phyloP scores from a whole-genome alignment of 2,113 vertebrate species.

The Vanacampus margaritifer region DNA sequence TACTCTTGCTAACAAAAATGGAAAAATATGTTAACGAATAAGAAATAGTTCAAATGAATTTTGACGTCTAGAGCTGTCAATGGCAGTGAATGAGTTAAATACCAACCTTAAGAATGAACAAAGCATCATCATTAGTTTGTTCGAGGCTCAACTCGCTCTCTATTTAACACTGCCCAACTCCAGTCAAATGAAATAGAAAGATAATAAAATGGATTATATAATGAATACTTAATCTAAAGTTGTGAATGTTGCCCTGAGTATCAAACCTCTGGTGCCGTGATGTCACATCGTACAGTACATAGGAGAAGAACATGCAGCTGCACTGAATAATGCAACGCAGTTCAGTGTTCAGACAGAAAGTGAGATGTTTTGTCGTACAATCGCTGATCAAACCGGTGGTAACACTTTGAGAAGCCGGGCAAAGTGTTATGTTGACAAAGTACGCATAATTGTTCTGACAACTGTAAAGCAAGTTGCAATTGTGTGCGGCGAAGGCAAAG shows the following conservation, averaged over 20 bases:
- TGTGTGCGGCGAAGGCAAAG: conserved; percentile 18
- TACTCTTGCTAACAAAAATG: too few relatives aligned
- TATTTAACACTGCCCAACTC: not conserved
- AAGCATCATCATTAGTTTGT: too few relatives aligned
- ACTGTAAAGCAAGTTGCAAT: conserved; percentile 15
- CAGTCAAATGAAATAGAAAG: not conserved
- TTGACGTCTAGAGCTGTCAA: too few relatives aligned
- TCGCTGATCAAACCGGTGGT: conserved; percentile 11
- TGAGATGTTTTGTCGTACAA: conserved; percentile 21
- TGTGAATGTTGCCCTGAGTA: too few relatives aligned
- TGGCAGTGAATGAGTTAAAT: too few relatives aligned
- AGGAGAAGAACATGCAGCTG: not conserved
- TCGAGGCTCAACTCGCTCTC: not conserved
- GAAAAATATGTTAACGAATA: too few relatives aligned
- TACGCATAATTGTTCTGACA: conserved; percentile 11
- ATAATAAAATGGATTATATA: not conserved
- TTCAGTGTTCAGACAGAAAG: conserved; percentile 3
- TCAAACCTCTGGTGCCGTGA: conserved; percentile 6
- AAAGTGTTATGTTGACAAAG: not conserved
- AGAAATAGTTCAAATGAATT: too few relatives aligned
- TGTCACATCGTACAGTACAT: not conserved
- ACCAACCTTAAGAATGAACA: too few relatives aligned
- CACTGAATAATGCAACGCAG: conserved; percentile 19
- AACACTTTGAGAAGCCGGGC: not conserved
- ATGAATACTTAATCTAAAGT: not conserved